Evolutionary conservation across 2,797 vertebrate species (phyloP).

Genomic region (Coccyzus lansbergi): DNA sequence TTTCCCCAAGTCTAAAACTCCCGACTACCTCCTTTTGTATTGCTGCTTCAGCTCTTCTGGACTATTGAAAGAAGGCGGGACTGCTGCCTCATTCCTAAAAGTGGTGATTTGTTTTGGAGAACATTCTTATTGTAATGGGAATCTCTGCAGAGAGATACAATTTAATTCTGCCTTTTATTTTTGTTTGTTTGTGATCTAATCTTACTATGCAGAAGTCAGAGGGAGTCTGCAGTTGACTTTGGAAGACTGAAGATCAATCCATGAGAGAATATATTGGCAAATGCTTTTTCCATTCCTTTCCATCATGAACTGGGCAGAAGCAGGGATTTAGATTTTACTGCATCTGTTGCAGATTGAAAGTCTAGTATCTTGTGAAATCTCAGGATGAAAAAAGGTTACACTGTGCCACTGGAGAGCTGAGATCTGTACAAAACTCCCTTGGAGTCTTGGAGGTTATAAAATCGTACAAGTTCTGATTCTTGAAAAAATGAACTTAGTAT

Average conservation of each 20-base stretch:
- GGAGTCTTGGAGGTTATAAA: constrained; percentile 3
- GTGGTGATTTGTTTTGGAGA: background rate
- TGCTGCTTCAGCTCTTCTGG: background rate
- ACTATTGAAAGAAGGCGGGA: background rate
- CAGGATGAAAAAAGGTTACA: background rate
- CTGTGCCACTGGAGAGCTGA: background rate
- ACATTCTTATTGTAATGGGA: background rate
- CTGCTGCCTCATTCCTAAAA: background rate
- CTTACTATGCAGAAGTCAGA: background rate
- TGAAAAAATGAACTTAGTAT: background rate
- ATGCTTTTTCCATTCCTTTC: background rate
- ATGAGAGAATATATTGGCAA: background rate
- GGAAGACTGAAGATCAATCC: background rate
- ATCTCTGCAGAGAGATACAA: background rate
- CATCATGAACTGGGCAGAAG: background rate
- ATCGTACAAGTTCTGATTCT: background rate
- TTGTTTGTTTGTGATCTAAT: background rate
- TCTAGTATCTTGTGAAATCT: background rate
- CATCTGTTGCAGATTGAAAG: background rate
- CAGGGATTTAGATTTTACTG: constrained; percentile 1
- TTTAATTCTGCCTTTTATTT: background rate
- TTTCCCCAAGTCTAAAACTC: background rate
- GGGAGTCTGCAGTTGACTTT: background rate
- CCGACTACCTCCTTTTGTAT: background rate
- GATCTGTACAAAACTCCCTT: background rate